A percentile compares a stretch with the other conserved stretches of the same genome.
Evolutionary conservation across 2,797 vertebrate genomes (phyloP).

Genomic region (Sebastes iracundus): DNA sequence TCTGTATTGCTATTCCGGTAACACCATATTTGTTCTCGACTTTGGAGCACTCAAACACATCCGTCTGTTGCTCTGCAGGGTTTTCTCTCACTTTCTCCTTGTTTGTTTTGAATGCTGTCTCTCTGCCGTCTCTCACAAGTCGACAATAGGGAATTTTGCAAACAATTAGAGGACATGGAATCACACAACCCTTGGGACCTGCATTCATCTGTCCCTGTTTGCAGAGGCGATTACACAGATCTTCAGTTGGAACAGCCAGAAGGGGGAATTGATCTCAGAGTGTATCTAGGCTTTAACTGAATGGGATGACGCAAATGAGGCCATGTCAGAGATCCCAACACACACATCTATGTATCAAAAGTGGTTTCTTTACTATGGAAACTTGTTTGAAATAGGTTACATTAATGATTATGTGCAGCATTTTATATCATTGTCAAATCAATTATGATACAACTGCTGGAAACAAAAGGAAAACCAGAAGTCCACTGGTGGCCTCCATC

Average conservation of each 20-base stretch:
- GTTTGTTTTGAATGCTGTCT: slow-evolving; percentile 24
- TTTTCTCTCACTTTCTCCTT: slow-evolving; percentile 17
- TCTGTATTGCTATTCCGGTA: slow-evolving; percentile 42
- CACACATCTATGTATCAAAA: neutral
- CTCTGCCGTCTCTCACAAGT: neutral
- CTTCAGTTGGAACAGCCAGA: neutral
- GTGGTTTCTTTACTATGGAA: neutral
- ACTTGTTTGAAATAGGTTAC: neutral
- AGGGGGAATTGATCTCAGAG: neutral
- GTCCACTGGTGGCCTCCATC: neutral
- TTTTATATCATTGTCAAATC: neutral
- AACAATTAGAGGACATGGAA: neutral
- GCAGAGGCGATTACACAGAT: neutral
- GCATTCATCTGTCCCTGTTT: slow-evolving; percentile 28
- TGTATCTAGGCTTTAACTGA: neutral
- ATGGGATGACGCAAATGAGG: neutral
- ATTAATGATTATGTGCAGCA: neutral
- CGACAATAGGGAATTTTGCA: slow-evolving; percentile 13
- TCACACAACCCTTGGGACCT: neutral
- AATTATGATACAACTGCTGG: neutral
- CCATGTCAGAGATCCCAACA: neutral
- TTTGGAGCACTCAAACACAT: slow-evolving; percentile 45
- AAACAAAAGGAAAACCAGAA: neutral
- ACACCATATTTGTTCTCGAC: slow-evolving; percentile 51
- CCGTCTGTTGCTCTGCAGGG: slow-evolving; percentile 35